phyloP scores from a whole-genome alignment of 1,140 invertebrate genomes.

The honey bee (Apis mellifera) region DNA sequence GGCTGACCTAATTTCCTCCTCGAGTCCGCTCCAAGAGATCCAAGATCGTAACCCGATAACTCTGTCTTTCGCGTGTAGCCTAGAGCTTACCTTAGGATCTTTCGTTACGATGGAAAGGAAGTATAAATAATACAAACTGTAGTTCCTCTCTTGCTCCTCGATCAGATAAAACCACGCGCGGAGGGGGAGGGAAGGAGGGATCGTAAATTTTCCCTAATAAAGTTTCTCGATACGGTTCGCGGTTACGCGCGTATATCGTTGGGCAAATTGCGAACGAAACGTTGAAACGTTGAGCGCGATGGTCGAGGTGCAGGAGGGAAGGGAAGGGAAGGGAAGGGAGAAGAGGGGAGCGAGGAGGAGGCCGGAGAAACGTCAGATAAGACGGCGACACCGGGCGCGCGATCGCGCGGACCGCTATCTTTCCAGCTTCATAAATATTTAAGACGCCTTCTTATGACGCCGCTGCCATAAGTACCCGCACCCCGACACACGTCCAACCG shows the following conservation, averaged over 20 bases:
- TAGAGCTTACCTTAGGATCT: too few relatives aligned
- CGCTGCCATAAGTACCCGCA: slow-evolving; percentile 42
- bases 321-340: too few relatives aligned
- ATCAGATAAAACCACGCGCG: not conserved
- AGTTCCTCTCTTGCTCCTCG: not conserved
- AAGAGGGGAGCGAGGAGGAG: too few relatives aligned
- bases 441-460: slow-evolving; percentile 61
- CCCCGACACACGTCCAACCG: slow-evolving; percentile 23
- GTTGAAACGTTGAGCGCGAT: slow-evolving; percentile 28
- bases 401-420: slow-evolving; percentile 52
- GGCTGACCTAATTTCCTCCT: too few relatives aligned
- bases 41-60: too few relatives aligned
- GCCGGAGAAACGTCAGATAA: slow-evolving; percentile 51
- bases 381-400: slow-evolving; percentile 30
- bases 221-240: not conserved
- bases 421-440: slow-evolving; percentile 71
- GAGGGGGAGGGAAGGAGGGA: too few relatives aligned
- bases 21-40: too few relatives aligned
- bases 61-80: too few relatives aligned
- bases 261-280: slow-evolving; percentile 32
- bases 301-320: too few relatives aligned
- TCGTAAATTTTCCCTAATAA: not conserved
- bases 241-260: too few relatives aligned
- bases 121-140: not conserved
- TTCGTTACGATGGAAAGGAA: too few relatives aligned